Conservation (phyloP, 2,797 vertebrate species). For the Lacerta viridis region DNA sequence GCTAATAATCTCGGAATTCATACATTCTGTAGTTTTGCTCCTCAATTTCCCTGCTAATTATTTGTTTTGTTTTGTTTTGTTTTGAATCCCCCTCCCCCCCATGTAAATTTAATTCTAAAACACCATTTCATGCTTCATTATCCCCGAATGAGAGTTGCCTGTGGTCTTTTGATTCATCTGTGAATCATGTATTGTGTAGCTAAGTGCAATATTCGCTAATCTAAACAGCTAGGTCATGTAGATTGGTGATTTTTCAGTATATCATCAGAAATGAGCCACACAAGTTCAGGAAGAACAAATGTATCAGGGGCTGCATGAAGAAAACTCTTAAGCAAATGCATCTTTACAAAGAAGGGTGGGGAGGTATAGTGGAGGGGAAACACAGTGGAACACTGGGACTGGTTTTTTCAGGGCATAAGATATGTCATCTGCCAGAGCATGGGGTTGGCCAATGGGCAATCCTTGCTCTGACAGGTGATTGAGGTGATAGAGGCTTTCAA, state of each 20-base stretch:
- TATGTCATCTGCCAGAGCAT: too few species aligned
- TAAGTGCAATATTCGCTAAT: slow-evolving; percentile 50
- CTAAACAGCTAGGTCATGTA: slow-evolving; percentile 40
- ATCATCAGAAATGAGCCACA: slow-evolving; percentile 29
- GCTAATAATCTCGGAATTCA: slow-evolving; percentile 32
- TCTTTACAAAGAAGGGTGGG: neutral
- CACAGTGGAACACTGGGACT: too few species aligned
- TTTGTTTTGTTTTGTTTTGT: slow-evolving; percentile 25
- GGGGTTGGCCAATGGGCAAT: too few species aligned
- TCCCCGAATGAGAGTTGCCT: slow-evolving; percentile 53
- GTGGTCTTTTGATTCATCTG: slow-evolving; percentile 50
- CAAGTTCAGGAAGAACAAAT: slow-evolving; percentile 12
- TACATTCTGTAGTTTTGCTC: slow-evolving; percentile 31
- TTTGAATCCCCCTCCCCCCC: slow-evolving; percentile 44
- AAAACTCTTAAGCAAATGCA: slow-evolving; percentile 12
- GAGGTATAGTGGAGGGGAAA: too few species aligned
- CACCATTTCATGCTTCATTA: slow-evolving; percentile 70
- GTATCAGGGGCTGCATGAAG: slow-evolving; percentile 31
- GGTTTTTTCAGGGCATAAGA: too few species aligned
- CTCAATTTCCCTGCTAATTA: slow-evolving; percentile 15
- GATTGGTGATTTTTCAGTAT: slow-evolving; percentile 42
- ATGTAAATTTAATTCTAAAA: slow-evolving; percentile 66
- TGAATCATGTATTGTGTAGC: slow-evolving; percentile 47
- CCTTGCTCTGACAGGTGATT: too few species aligned
- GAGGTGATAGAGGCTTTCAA: too few species aligned